Conservation (phyloP, 1,140 invertebrate genomes). For the Drosophila varians region DNA sequence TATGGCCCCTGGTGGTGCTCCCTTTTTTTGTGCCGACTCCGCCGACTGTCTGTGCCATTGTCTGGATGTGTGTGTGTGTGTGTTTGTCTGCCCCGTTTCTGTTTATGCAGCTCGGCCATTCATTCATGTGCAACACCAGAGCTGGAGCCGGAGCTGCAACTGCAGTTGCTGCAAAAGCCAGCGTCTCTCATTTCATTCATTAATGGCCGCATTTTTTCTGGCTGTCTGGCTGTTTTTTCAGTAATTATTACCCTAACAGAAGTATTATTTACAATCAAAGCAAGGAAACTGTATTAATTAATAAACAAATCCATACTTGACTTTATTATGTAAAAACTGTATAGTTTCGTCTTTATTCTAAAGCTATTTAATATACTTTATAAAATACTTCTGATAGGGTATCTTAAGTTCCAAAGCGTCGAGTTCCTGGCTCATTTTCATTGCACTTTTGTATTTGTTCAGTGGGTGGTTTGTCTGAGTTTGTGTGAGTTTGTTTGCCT, state of each 20-base stretch:
- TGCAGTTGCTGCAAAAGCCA: slow-evolving; percentile 35
- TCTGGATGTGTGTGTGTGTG: not conserved
- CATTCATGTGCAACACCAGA: slow-evolving; percentile 59
- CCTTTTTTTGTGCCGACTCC: slow-evolving; percentile 1
- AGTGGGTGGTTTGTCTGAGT: slow-evolving; percentile 27
- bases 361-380: not conserved
- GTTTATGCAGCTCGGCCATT: slow-evolving; percentile 67
- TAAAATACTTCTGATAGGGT: slow-evolving; percentile 20
- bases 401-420: not conserved
- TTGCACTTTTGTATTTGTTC: slow-evolving; percentile 51
- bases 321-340: too few species aligned
- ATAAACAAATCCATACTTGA: too few species aligned
- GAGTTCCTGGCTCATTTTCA: slow-evolving; percentile 51
- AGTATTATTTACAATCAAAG: slow-evolving; percentile 13
- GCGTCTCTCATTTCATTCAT: slow-evolving; percentile 69
- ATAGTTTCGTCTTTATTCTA: too few species aligned
- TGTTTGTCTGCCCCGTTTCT: slow-evolving; percentile 46
- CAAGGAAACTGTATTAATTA: too few species aligned
- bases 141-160: slow-evolving; percentile 23
- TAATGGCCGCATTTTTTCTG: slow-evolving; percentile 67
- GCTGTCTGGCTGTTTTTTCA: slow-evolving; percentile 40
- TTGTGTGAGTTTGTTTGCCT: slow-evolving; percentile 24
- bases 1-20: slow-evolving; percentile 2
- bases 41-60: slow-evolving; percentile 7
- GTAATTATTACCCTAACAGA: slow-evolving; percentile 30